Base-by-base conservation (phyloP, 1,140 invertebrate genomes). In the Ruditapes philippinarum region DNA sequence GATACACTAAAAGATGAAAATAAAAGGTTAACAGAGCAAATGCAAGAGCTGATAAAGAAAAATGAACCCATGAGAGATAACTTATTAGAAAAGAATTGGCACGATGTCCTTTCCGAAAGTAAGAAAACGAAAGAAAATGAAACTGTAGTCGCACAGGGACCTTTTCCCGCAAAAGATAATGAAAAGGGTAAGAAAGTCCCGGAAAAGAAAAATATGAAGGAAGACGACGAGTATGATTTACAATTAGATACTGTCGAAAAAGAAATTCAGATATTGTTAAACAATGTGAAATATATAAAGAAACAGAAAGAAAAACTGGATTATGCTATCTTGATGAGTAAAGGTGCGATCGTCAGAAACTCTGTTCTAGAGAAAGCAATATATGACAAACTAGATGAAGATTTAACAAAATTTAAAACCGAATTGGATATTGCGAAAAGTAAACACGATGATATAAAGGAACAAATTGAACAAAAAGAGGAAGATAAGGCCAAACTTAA, bases 251-350 rank as follows among this genome's bases (percentile, higher is more conserved):
- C 14, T 11, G 33, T 86, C 3, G 73, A 86, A 33, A 86, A 78
- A 54, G 54, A 76, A 78, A 57, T 73, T 40, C 49, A 86, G 54
- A 57, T 42, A 31, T n/a, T 86, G n/a, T 33, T 62, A 42, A 65
- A 76, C 45, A 86, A 86, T 54, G 28, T 86, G 1, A 86, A 86
- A 65, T 65, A 65, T 60, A 17, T 86, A 62, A 76, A 86, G 33
- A 40, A 42, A 45, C 65, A 86, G 38, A 86, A 86, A 42, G 38
- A 78, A 38, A 49, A 86, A 78, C 38, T 86, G 19, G 70, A 86
- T 51, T 83, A 65, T 62, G 81, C 81, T 19, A 14, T 70, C 25
- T 25, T 17, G 22, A 60, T 31, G 19, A 33, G 74, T 22, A 78
- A 86, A 31, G 42, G 74, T 78, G 57, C 33, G 42, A 19, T 49